A percentile compares a stretch with the other conserved stretches of the same genome.
These are phyloP conservation scores for Salmo trutta DNA, from an alignment of 2,797 vertebrate genomes.

Conservation along the genomic window DNA sequence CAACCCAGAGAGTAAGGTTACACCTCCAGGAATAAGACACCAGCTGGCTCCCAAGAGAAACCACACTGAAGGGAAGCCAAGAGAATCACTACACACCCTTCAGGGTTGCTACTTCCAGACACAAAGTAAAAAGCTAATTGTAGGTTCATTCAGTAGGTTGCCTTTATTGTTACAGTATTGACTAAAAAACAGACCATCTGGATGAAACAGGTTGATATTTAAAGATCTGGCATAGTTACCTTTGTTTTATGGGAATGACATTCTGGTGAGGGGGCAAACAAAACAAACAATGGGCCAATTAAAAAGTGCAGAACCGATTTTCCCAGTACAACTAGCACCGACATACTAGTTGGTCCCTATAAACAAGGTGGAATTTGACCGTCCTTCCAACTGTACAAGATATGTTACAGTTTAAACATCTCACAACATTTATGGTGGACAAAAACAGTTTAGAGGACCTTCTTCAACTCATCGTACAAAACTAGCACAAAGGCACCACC, in stretches of 20 bases:
- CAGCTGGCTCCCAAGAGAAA: constrained; percentile 18
- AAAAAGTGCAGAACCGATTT: constrained; percentile 65
- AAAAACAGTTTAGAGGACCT: constrained; percentile 84
- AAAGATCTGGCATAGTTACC: constrained; percentile 56
- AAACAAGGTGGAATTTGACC: constrained; percentile 79
- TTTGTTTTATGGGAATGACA: constrained; percentile 79
- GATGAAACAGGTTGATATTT: constrained; percentile 43
- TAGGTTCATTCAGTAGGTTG: constrained; percentile 72
- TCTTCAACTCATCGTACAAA: constrained; percentile 97
- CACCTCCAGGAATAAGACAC: constrained; percentile 39
- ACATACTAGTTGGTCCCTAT: constrained; percentile 83
- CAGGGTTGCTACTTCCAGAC: constrained; percentile 11
- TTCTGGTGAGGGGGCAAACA: constrained; percentile 49
- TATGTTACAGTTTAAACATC: constrained; percentile 81
- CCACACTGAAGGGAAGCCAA: neutral
- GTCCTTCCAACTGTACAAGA: constrained; percentile 88
- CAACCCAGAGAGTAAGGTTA: constrained; percentile 44
- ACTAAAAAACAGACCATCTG: constrained; percentile 62
- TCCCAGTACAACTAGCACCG: constrained; percentile 82
- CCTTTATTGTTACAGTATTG: constrained; percentile 80
- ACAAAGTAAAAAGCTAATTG: constrained; percentile 39
- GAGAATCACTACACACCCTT: neutral
- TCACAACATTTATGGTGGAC: constrained; percentile 53
- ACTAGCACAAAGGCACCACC: constrained; percentile 96
- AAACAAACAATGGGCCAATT: constrained; percentile 59